These are phyloP conservation scores for Indri indri DNA, from an alignment of 2,113 vertebrate genomes.

Conservation along the genomic window DNA sequence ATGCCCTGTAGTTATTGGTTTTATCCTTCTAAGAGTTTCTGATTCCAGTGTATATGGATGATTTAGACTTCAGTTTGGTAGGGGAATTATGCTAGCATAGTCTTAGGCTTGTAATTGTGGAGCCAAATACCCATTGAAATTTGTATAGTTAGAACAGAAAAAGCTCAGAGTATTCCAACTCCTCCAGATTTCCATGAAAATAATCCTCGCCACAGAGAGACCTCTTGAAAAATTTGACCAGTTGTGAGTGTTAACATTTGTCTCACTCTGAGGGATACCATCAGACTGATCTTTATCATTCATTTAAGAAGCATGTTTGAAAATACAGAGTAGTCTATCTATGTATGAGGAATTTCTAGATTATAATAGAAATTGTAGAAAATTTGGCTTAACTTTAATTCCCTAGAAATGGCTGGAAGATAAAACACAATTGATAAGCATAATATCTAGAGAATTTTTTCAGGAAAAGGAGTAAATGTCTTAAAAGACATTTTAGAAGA, in stretches of 20 bases:
- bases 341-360: neutral
- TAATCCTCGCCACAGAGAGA: neutral
- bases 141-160: neutral
- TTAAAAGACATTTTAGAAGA: conserved; percentile 17
- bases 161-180: neutral
- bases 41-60: neutral
- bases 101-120: neutral
- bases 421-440: neutral
- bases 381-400: conserved; percentile 13
- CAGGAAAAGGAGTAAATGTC: neutral
- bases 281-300: neutral
- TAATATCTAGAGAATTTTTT: neutral
- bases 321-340: neutral
- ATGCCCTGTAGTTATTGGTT: neutral
- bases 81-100: neutral
- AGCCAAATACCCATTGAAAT: neutral
- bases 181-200: neutral
- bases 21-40: neutral
- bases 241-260: neutral
- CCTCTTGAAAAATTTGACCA: neutral
- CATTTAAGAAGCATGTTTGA: conserved; percentile 28
- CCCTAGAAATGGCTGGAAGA: neutral
- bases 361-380: conserved; percentile 8
- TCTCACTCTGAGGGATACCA: neutral
- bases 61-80: neutral